Conservation (phyloP, 2,888 invertebrate genomes). For the Leptogaster cylindrica region DNA sequence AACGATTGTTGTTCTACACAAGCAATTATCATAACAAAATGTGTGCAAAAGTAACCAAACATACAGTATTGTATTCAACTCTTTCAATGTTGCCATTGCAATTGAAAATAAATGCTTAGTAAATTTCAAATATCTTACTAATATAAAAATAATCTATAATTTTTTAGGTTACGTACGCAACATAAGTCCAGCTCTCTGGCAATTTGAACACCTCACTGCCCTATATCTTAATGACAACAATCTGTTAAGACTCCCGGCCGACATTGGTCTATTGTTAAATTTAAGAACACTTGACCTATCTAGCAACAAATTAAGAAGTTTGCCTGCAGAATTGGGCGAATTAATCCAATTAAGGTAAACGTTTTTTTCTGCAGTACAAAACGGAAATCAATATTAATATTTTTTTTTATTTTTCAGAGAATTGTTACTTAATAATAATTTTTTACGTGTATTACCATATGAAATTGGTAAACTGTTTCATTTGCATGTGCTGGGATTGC, state of each 20-base stretch:
- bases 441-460: constrained; percentile 90
- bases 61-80: too few relatives aligned
- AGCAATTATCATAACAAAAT: too few relatives aligned
- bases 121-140: too few relatives aligned
- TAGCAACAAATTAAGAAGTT: constrained; percentile 89
- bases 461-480: constrained; percentile 98
- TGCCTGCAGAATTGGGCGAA: constrained; percentile 97
- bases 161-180: constrained; percentile 89
- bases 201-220: constrained; percentile 89
- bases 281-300: constrained; percentile 91
- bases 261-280: constrained; percentile 84
- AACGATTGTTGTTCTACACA: too few relatives aligned
- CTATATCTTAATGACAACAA: constrained; percentile 96
- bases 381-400: constrained; percentile 11
- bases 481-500: constrained; percentile 88
- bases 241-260: constrained; percentile 87
- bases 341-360: constrained; percentile 87
- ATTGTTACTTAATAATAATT: constrained; percentile 92
- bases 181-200: constrained; percentile 90
- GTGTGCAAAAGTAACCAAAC: too few relatives aligned
- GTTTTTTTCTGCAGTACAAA: neutral
- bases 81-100: too few relatives aligned
- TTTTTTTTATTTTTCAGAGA: constrained; percentile 70
- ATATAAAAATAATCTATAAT: neutral
- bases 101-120: too few relatives aligned